Evolutionary conservation across 2,113 vertebrate genomes (phyloP).

Genomic region (Prunella fulvescens): DNA sequence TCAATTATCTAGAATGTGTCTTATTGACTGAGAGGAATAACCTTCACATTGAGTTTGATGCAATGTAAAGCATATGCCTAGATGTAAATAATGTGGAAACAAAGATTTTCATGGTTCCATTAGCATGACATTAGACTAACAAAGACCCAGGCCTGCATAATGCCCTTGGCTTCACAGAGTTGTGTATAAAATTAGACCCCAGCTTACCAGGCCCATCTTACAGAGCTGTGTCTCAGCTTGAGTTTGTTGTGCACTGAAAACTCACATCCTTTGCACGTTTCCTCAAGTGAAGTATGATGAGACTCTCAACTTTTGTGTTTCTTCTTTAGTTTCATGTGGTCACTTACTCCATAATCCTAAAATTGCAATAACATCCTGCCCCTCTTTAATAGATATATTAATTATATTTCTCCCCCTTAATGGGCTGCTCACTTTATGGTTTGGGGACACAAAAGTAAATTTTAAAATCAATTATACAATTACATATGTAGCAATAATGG

Average conservation of each 20-base stretch:
- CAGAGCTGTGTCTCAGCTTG: not conserved
- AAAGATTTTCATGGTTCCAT: not conserved
- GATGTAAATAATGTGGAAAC: not conserved
- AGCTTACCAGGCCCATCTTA: not conserved
- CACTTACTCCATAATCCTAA: not conserved
- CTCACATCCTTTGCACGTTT: not conserved
- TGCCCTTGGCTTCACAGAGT: not conserved
- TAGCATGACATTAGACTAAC: not conserved
- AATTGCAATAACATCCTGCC: not conserved
- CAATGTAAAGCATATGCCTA: not conserved
- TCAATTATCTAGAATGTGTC: not conserved
- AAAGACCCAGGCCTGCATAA: not conserved
- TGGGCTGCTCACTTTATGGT: constrained; percentile 63
- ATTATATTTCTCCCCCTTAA: constrained; percentile 70
- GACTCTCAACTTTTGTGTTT: not conserved
- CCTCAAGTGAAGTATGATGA: not conserved
- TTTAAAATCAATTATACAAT: constrained; percentile 85
- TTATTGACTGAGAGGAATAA: not conserved
- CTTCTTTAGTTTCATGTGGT: not conserved
- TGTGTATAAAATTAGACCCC: not conserved
- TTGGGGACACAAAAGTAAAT: constrained; percentile 74
- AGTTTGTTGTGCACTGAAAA: not conserved
- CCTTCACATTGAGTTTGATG: not conserved
- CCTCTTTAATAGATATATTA: constrained; percentile 61
- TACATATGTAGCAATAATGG: constrained; percentile 80